Evolutionary conservation across 2,797 vertebrate genomes (phyloP).

Genomic region (Heteromormyrus szaboi): DNA sequence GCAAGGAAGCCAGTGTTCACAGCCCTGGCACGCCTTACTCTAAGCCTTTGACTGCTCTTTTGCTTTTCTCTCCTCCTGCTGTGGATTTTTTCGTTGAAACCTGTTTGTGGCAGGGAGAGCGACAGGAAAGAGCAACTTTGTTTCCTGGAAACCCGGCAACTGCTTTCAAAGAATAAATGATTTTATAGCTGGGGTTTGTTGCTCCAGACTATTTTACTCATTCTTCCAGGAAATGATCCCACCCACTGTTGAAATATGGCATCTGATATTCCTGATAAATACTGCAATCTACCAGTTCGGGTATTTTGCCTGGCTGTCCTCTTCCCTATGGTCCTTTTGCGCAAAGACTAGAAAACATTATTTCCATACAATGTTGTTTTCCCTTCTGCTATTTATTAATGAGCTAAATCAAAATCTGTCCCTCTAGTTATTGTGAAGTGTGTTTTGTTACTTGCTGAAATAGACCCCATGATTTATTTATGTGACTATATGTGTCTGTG

Average conservation of each 20-base stretch:
- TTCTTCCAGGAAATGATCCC: constrained; percentile 6
- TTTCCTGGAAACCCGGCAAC: not conserved
- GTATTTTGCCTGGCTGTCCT: constrained; percentile 3
- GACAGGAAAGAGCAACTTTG: not conserved
- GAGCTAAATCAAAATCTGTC: not conserved
- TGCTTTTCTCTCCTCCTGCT: not conserved
- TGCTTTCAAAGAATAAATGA: not conserved
- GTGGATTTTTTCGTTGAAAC: not conserved
- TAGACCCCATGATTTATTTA: not conserved
- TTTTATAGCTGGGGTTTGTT: not conserved
- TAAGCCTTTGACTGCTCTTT: not conserved
- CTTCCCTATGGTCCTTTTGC: not conserved
- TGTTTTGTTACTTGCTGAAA: not conserved
- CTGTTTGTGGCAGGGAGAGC: not conserved
- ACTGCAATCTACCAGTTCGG: not conserved
- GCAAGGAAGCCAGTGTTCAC: not conserved
- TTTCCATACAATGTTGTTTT: not conserved
- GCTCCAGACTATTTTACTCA: not conserved
- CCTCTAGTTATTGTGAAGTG: not conserved
- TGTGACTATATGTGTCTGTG: not conserved
- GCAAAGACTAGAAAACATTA: not conserved
- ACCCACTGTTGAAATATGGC: constrained; percentile 5
- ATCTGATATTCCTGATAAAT: not conserved
- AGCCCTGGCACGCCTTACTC: not conserved
- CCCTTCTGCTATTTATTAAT: not conserved